phyloP scores from a whole-genome alignment of 2,888 invertebrate genomes.

The Steromphala cineraria region DNA sequence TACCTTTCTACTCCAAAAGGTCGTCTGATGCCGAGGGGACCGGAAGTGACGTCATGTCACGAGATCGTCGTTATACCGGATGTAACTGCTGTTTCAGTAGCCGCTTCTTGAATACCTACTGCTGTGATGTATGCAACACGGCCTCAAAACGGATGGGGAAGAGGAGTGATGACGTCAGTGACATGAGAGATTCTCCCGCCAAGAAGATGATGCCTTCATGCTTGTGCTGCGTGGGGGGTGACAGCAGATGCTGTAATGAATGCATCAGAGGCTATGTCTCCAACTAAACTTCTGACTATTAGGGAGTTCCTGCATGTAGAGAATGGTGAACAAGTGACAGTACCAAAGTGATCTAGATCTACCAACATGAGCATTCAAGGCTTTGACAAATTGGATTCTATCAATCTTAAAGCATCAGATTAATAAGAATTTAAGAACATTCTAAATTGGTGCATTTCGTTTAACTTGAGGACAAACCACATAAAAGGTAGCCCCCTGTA shows the following conservation, averaged over 20 bases:
- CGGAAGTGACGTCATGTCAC: neutral
- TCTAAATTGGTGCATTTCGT: too few species aligned
- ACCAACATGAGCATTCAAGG: too few species aligned
- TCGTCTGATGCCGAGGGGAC: neutral
- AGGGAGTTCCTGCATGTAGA: too few species aligned
- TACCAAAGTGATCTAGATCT: too few species aligned
- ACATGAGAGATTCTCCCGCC: neutral
- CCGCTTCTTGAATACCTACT: conserved; percentile 20
- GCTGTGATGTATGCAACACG: conserved; percentile 23
- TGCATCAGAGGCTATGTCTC: neutral
- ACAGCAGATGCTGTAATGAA: neutral
- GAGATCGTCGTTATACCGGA: conserved; percentile 21
- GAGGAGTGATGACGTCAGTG: neutral
- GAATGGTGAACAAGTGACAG: too few species aligned
- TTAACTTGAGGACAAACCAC: too few species aligned
- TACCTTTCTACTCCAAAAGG: conserved; percentile 26
- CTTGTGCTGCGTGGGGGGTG: neutral
- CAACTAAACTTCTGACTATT: neutral
- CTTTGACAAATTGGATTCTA: too few species aligned
- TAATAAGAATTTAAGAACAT: too few species aligned
- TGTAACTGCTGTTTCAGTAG: conserved; percentile 29
- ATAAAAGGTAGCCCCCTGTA: too few species aligned
- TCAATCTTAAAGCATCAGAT: too few species aligned
- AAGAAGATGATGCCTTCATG: neutral
- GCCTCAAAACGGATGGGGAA: conserved; percentile 21